These are phyloP conservation scores for Myiotriccus ornatus DNA, from an alignment of 2,797 vertebrate genomes.

Conservation along the genomic window DNA sequence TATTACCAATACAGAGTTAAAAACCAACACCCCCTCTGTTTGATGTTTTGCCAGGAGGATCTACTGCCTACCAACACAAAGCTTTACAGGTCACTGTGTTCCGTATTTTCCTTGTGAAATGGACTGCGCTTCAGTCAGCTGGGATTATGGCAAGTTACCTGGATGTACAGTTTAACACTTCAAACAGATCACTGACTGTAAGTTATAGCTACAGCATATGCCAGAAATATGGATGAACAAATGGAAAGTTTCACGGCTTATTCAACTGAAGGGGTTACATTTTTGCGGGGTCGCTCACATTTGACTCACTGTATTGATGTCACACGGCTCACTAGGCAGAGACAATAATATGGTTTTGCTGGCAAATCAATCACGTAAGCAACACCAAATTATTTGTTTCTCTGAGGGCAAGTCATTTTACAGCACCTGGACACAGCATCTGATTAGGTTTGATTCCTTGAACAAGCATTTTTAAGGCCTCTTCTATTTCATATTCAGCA, in stretches of 20 bases:
- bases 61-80: constrained; percentile 21
- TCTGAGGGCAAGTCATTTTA: not conserved
- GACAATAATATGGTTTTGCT: not conserved
- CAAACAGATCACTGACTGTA: not conserved
- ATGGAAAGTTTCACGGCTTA: not conserved
- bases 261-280: not conserved
- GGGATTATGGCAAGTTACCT: not conserved
- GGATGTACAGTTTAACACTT: not conserved
- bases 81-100: constrained; percentile 67
- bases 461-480: not conserved
- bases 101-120: constrained; percentile 42
- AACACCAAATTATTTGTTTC: not conserved
- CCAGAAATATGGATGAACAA: not conserved
- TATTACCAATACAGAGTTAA: not conserved
- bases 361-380: not conserved
- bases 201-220: not conserved
- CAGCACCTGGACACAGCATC: not conserved
- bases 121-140: not conserved
- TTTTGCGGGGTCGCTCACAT: not conserved
- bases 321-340: not conserved
- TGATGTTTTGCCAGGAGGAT: constrained; percentile 67
- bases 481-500: not conserved
- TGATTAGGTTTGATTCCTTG: not conserved
- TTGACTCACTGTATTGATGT: not conserved
- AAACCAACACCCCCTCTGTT: constrained; percentile 46